These are phyloP conservation scores for Cnemophilus loriae DNA, from an alignment of 2,113 vertebrate genomes.

Conservation along the genomic window DNA sequence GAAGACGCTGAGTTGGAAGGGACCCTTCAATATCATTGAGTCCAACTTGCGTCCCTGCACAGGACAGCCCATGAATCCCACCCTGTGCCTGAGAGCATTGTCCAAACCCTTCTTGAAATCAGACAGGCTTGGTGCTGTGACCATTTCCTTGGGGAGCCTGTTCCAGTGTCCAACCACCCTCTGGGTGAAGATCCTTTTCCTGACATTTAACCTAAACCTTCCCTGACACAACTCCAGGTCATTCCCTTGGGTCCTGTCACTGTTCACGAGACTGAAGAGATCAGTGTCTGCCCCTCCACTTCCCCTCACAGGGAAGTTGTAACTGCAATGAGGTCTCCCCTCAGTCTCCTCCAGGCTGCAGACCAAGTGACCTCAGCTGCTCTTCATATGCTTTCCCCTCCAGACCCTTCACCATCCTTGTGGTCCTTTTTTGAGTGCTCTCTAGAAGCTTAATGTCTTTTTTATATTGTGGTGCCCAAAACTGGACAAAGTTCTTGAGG, in stretches of 20 bases:
- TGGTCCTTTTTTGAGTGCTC: neutral
- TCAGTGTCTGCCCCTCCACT: neutral
- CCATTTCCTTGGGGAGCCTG: neutral
- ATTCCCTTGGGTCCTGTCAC: neutral
- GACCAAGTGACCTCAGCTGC: neutral
- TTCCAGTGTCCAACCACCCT: neutral
- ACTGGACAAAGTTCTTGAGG: too few species aligned
- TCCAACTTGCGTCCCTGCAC: too few species aligned
- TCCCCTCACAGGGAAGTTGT: neutral
- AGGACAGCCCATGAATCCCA: neutral
- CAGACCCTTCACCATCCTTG: neutral
- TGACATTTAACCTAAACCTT: neutral
- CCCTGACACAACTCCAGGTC: neutral
- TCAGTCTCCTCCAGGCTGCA: neutral
- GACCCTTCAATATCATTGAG: neutral
- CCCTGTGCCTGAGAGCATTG: neutral
- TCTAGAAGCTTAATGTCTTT: neutral
- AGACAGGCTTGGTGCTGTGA: neutral
- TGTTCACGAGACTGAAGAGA: neutral
- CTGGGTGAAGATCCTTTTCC: neutral
- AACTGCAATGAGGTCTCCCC: neutral
- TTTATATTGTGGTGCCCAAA: neutral
- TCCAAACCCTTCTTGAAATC: neutral
- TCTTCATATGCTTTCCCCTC: neutral
- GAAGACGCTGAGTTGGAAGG: neutral